Conservation (phyloP, 2,888 invertebrate genomes). For the Trissolcus japonicus region DNA sequence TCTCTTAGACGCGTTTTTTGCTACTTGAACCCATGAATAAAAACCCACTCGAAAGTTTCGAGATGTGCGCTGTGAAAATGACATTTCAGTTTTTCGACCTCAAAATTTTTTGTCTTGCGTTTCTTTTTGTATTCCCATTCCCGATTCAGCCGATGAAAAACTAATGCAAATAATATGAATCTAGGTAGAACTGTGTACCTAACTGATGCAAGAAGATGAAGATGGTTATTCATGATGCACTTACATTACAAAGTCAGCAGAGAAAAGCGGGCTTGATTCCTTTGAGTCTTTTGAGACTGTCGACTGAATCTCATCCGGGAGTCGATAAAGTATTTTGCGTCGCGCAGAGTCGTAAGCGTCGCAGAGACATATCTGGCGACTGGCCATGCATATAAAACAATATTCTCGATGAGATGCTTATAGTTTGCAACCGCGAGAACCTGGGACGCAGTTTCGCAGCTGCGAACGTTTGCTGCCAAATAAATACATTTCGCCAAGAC, state of each 20-base stretch:
- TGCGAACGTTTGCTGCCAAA: too few species aligned
- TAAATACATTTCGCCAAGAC: too few species aligned
- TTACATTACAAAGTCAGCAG: constrained; percentile 41
- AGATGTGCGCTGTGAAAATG: too few species aligned
- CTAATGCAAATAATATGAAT: constrained; percentile 7
- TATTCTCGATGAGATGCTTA: constrained; percentile 22
- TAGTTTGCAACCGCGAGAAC: constrained; percentile 31
- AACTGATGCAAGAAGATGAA: constrained; percentile 37
- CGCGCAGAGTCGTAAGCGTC: constrained; percentile 39
- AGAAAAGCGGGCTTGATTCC: constrained; percentile 49
- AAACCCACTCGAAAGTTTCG: neutral
- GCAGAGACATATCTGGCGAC: constrained; percentile 50
- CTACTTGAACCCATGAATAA: constrained; percentile 5
- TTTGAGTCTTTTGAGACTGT: constrained; percentile 51
- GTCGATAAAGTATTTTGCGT: constrained; percentile 54
- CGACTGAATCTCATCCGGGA: constrained; percentile 53
- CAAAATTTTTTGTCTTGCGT: neutral
- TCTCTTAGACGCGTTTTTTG: constrained; percentile 14
- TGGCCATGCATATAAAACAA: constrained; percentile 55
- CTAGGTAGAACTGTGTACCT: constrained; percentile 13
- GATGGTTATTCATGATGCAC: constrained; percentile 47
- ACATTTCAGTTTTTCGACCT: too few species aligned
- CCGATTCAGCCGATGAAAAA: neutral
- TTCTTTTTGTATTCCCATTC: neutral
- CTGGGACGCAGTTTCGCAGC: too few species aligned